Evolutionary conservation across 1,140 invertebrate genomes (phyloP).

Genomic region (Tachypleus tridentatus): DNA sequence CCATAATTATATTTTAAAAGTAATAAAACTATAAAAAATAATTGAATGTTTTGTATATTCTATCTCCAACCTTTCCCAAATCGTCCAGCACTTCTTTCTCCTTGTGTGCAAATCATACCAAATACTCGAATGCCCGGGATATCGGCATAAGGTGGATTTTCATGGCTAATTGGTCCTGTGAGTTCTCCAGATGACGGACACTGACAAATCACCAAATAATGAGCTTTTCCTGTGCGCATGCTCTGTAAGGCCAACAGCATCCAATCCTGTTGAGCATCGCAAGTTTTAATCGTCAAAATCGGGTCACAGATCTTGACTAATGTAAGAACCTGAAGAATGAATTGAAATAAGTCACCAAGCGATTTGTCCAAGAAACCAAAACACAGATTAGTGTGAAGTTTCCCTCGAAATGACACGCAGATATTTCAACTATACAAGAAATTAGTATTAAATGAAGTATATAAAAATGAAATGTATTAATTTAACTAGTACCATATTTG

Average conservation of each 20-base stretch:
- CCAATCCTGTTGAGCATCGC: slow-evolving; percentile 76
- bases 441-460: too few species aligned
- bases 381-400: too few species aligned
- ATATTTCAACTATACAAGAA: too few species aligned
- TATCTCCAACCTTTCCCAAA: too few species aligned
- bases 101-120: slow-evolving; percentile 69
- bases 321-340: slow-evolving; percentile 49
- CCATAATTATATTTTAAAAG: too few species aligned
- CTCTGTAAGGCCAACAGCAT: slow-evolving; percentile 81
- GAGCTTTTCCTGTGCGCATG: slow-evolving; percentile 79
- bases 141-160: slow-evolving; percentile 82
- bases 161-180: slow-evolving; percentile 83
- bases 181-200: slow-evolving; percentile 71
- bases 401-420: too few species aligned
- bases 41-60: too few species aligned
- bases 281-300: slow-evolving; percentile 73
- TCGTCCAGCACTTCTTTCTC: slow-evolving; percentile 8
- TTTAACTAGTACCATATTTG: too few species aligned
- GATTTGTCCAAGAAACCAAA: too few species aligned
- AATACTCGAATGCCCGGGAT: slow-evolving; percentile 50
- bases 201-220: slow-evolving; percentile 84
- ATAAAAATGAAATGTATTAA: too few species aligned
- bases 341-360: neutral
- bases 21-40: too few species aligned
- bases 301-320: slow-evolving; percentile 86